Conservation (phyloP, 2,888 invertebrate species). For the Tanypteryx hageni region DNA sequence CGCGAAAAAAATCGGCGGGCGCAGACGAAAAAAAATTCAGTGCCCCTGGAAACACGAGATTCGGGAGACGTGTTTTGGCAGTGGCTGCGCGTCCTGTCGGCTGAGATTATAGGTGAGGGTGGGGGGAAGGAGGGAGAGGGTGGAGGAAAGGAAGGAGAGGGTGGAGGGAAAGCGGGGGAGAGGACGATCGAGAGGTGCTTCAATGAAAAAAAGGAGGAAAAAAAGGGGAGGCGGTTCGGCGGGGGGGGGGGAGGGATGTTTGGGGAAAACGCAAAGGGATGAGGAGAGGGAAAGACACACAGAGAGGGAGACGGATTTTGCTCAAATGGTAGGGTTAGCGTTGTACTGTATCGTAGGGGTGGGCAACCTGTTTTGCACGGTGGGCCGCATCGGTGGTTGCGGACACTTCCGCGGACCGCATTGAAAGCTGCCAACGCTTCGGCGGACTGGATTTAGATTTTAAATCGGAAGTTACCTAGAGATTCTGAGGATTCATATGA, state of each 20-base stretch:
- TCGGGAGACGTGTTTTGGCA: constrained; percentile 32
- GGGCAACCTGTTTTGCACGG: too few species aligned
- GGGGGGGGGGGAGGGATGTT: neutral
- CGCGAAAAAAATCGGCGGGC: constrained; percentile 14
- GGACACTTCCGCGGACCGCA: too few species aligned
- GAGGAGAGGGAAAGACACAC: neutral
- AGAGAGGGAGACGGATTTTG: neutral
- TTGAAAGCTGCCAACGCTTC: too few species aligned
- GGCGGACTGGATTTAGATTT: too few species aligned
- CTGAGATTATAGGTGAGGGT: neutral
- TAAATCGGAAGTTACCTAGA: too few species aligned
- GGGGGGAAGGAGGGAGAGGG: neutral
- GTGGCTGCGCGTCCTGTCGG: neutral
- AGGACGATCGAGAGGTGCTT: too few species aligned
- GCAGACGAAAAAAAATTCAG: constrained; percentile 15
- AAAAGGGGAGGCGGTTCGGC: too few species aligned
- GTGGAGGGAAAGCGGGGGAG: neutral
- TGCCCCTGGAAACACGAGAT: constrained; percentile 26
- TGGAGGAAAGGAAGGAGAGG: neutral
- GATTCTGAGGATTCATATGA: too few species aligned
- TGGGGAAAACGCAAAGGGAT: neutral
- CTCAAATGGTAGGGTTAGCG: too few species aligned
- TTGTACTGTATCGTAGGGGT: too few species aligned
- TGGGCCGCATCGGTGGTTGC: too few species aligned
- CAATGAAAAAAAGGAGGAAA: too few species aligned